A percentile compares a stretch with the other conserved stretches of the same genome.
Evolutionary conservation across 1,140 invertebrate genomes (phyloP).

Genomic region (Helicorthomorpha holstii): DNA sequence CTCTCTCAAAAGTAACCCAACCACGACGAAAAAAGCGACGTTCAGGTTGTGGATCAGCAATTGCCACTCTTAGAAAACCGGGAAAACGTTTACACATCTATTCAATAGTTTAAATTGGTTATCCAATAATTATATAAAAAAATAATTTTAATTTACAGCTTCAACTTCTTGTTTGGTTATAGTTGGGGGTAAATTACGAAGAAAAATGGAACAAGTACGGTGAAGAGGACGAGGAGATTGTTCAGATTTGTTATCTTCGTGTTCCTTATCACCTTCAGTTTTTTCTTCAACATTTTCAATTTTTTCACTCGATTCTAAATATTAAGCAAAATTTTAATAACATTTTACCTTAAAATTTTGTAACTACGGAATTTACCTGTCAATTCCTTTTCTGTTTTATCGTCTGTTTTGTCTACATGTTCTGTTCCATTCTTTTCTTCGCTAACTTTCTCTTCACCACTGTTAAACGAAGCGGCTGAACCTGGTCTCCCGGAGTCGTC

Average conservation of each 20-base stretch:
- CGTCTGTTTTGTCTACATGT: conserved; percentile 11
- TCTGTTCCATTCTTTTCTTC: conserved; percentile 12
- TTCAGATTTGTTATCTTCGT: no score
- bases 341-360: no score
- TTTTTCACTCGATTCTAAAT: conserved; percentile 23
- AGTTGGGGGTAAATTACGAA: conserved; percentile 83
- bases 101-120: conserved; percentile 16
- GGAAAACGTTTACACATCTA: conserved; percentile 86
- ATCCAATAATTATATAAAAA: no score
- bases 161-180: conserved; percentile 95
- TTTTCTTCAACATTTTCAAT: conserved; percentile 24
- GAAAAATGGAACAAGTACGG: conserved; percentile 91
- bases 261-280: background rate
- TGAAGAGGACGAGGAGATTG: conserved; percentile 38
- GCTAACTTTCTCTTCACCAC: conserved; percentile 11
- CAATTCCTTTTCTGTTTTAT: conserved; percentile 28
- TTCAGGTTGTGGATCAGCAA: conserved; percentile 92
- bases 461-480: background rate
- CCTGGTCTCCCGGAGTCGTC: background rate
- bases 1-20: conserved; percentile 93
- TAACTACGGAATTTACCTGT: background rate
- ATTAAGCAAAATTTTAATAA: no score
- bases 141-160: conserved; percentile 38
- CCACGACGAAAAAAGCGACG: conserved; percentile 86
- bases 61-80: conserved; percentile 87